phyloP scores from a whole-genome alignment of 1,140 invertebrate species.

The Aphelenchoides fujianensis region DNA sequence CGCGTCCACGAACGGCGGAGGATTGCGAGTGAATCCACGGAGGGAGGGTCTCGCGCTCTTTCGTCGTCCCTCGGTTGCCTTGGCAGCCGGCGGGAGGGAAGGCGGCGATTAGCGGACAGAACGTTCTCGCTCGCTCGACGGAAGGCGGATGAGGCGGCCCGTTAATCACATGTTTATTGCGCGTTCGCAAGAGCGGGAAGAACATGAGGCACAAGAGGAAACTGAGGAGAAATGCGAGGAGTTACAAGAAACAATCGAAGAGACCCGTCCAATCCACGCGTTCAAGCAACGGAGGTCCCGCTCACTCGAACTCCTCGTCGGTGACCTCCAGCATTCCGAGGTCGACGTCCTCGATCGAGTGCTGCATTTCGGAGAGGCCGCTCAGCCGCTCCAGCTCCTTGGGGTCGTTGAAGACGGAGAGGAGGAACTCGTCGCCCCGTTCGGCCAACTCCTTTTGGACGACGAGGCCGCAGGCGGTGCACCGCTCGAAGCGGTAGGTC shows the following conservation, averaged over 20 bases:
- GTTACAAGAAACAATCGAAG: not conserved
- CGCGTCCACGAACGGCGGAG: too few relatives aligned
- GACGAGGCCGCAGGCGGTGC: conserved; percentile 31
- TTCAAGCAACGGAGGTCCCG: not conserved
- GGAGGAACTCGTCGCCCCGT: conserved; percentile 26
- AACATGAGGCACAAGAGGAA: too few relatives aligned
- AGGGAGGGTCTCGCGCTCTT: too few relatives aligned
- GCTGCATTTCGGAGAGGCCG: conserved; percentile 40
- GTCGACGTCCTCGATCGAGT: conserved; percentile 32
- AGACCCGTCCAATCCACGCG: not conserved
- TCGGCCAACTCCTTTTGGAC: not conserved
- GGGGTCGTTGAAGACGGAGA: conserved; percentile 44
- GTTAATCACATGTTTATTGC: too few relatives aligned
- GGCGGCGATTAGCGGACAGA: too few relatives aligned
- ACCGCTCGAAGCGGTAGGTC: conserved; percentile 14
- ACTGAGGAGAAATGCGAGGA: too few relatives aligned
- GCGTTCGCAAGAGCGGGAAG: too few relatives aligned
- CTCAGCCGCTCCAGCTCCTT: conserved; percentile 36
- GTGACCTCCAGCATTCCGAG: conserved; percentile 38
- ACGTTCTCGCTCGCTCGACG: too few relatives aligned
- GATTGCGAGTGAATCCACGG: too few relatives aligned
- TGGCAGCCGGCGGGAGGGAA: too few relatives aligned
- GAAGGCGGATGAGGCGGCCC: too few relatives aligned
- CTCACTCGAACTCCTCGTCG: not conserved
- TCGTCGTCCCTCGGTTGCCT: too few relatives aligned